Base-by-base conservation (phyloP, 2,888 invertebrate genomes). In the Tipula vernalis region DNA sequence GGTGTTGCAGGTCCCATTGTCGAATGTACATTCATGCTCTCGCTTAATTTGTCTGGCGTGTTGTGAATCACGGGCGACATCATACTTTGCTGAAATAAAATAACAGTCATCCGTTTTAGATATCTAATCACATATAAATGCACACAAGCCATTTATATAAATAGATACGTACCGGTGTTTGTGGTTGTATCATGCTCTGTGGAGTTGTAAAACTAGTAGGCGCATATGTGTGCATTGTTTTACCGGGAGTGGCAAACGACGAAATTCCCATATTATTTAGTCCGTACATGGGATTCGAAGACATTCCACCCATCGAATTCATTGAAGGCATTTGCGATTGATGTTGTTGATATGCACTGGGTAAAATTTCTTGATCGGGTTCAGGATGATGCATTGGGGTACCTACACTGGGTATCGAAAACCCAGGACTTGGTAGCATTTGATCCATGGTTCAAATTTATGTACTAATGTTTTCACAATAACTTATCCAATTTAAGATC, bases 381-480 rank as follows among this genome's bases (percentile, higher is more conserved):
- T 97, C 97, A 28, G 96, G 96, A 89, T 97, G 97, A 92, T 97
- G 97, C 15, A 97, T 91, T 2, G 98, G 97, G 5, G 97, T 98
- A 87, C 96, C 97, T 90, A 98, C 96, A 89, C 97, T 97, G 88
- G 97, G 97, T 91, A 97, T 97, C 89, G 96, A 96, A 90, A 95
- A 96, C 88, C 96, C 96, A 28, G 97, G 97, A 92, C 97, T 97
- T 41, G 96, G 96, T 88, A 97, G 92, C 96, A 97, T 97, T 92
- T 96, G 96, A 94, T 97, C 97, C 97, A 97, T 97, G 71, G 10
- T 10, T 6, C 28, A 8, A 89, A 92, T 93, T 42, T 15, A 3
- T 86, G 36, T 85, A 41, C 3, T n/a, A 36, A 15, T 85, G 13
- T 41, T 85, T n/a, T 8, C 5, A 15, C n/a, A 85, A 42, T 15